Percentiles rank a stretch among this genome's conserved stretches.
Evolutionary conservation across 23 tunicate genomes (phyloP).

Genomic region (Ascidia mentula): DNA sequence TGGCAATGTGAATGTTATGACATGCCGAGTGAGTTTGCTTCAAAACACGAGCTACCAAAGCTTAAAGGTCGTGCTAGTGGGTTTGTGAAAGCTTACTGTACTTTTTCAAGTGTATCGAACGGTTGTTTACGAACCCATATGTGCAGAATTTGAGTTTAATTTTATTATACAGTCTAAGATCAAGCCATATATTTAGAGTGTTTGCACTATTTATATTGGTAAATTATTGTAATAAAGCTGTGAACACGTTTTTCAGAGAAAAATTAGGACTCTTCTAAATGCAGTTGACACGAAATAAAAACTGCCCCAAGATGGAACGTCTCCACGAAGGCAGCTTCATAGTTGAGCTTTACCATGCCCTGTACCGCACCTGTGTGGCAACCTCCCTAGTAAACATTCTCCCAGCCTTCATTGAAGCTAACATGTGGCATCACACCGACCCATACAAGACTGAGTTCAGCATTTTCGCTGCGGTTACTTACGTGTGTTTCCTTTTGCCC

Average conservation of each 20-base stretch:
- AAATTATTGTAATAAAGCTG: too few species aligned
- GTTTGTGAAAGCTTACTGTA: too few species aligned
- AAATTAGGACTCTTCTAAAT: neutral
- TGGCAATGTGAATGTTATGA: too few species aligned
- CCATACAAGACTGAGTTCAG: constrained; percentile 44
- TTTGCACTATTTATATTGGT: too few species aligned
- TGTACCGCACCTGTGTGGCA: neutral
- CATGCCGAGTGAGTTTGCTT: too few species aligned
- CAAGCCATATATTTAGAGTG: too few species aligned
- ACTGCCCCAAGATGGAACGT: neutral
- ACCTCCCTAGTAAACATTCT: neutral
- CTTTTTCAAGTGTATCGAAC: too few species aligned
- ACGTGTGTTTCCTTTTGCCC: constrained; percentile 14
- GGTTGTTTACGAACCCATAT: too few species aligned
- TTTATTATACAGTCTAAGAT: too few species aligned
- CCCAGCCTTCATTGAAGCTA: constrained; percentile 60
- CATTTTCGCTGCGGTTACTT: constrained; percentile 23
- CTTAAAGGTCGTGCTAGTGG: too few species aligned
- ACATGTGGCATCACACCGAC: constrained; percentile 74
- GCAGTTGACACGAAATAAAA: neutral
- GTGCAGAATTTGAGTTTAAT: too few species aligned
- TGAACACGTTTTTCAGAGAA: neutral
- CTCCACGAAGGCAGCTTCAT: neutral
- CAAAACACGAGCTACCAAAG: too few species aligned
- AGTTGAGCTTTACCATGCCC: neutral